Conservation (phyloP, 2,888 invertebrate genomes). For the Drosophila leonis region DNA sequence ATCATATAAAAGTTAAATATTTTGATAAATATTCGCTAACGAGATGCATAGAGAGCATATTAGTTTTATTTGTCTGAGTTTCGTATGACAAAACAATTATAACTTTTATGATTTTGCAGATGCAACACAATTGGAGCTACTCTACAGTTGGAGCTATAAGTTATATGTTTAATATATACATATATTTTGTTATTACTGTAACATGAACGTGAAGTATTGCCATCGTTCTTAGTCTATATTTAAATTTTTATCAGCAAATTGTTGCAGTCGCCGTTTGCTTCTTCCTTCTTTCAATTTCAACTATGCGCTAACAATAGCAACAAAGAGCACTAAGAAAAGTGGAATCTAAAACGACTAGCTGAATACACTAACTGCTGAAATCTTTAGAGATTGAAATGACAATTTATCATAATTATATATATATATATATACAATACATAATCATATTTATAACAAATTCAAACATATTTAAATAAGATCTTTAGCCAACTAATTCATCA, state of each 20-base stretch:
- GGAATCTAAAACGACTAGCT: conserved; percentile 4
- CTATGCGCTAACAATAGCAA: conserved; percentile 13
- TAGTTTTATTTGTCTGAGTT: no score
- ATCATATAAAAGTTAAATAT: background rate
- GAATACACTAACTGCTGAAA: conserved; percentile 1
- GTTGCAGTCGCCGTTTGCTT: conserved; percentile 4
- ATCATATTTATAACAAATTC: no score
- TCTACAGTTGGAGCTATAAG: no score
- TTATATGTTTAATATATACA: no score
- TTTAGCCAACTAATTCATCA: background rate
- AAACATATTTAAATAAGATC: background rate
- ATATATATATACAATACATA: background rate
- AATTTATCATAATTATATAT: background rate
- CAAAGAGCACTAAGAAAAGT: background rate
- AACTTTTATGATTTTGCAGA: no score
- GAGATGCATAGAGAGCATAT: background rate
- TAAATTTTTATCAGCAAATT: conserved; percentile 17
- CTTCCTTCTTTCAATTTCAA: conserved; percentile 4
- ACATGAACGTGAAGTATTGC: no score
- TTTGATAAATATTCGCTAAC: background rate
- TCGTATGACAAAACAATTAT: no score
- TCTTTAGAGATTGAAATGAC: background rate
- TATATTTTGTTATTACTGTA: no score
- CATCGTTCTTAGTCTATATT: conserved; percentile 2
- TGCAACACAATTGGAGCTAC: no score